These are phyloP conservation scores for Eurytoma adleriae DNA, from an alignment of 2,888 invertebrate species.

Conservation along the genomic window DNA sequence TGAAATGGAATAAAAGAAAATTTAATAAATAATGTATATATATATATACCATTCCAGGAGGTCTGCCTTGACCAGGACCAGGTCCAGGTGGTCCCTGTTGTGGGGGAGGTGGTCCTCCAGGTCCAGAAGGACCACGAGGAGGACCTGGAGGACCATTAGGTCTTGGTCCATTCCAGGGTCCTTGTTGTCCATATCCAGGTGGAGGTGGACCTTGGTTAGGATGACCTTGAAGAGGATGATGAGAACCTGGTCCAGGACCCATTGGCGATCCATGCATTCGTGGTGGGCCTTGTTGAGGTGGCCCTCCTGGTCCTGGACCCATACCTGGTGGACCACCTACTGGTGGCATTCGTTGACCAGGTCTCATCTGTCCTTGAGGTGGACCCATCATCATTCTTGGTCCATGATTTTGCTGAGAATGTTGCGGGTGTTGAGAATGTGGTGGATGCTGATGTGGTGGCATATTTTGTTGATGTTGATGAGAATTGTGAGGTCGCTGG, in stretches of 20 bases:
- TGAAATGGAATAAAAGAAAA: not conserved
- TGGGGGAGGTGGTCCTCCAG: constrained; percentile 80
- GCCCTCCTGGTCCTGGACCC: constrained; percentile 78
- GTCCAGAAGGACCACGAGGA: constrained; percentile 78
- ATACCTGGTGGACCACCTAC: constrained; percentile 76
- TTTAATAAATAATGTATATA: constrained; percentile 52
- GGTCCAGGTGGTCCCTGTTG: constrained; percentile 76
- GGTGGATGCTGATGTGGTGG: constrained; percentile 77
- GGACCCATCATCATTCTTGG: constrained; percentile 80
- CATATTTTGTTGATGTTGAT: constrained; percentile 77
- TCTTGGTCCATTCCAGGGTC: constrained; percentile 79
- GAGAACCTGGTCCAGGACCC: constrained; percentile 79
- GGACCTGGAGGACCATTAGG: constrained; percentile 79
- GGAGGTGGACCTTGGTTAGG: constrained; percentile 78
- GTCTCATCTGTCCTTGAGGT: constrained; percentile 77
- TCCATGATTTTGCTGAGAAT: constrained; percentile 77
- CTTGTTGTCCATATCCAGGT: constrained; percentile 80
- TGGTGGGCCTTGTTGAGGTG: constrained; percentile 76
- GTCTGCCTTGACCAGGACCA: constrained; percentile 69
- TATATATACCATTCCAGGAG: constrained; percentile 79
- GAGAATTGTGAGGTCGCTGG: constrained; percentile 79
- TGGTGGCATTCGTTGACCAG: constrained; percentile 70
- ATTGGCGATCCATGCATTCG: constrained; percentile 78
- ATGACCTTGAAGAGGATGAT: constrained; percentile 78
- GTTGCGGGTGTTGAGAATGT: constrained; percentile 78